A percentile compares a stretch with the other conserved stretches of the same genome.
Evolutionary conservation across 2,888 invertebrate species (phyloP).

Genomic region (Lochmaea capreae): DNA sequence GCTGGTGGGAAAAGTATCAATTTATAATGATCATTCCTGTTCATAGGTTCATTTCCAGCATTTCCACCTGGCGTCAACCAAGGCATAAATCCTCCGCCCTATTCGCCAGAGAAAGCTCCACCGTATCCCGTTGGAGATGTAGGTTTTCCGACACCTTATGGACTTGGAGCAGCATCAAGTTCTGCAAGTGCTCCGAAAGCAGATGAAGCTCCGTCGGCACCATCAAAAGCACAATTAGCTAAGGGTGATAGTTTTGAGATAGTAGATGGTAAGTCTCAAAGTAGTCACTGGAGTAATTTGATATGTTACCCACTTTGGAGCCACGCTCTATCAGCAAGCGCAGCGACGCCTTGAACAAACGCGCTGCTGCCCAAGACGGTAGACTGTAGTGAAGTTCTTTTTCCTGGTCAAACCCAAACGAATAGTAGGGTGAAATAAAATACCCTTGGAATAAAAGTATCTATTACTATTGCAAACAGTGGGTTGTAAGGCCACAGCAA

Average conservation of each 20-base stretch:
- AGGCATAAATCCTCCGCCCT: slow-evolving; percentile 7
- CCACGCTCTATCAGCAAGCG: no score
- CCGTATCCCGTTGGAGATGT: slow-evolving; percentile 28
- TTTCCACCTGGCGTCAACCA: not conserved
- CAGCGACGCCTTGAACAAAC: no score
- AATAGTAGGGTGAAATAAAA: no score
- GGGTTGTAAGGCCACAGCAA: no score
- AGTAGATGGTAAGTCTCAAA: slow-evolving; percentile 15
- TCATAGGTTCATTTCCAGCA: slow-evolving; percentile 22
- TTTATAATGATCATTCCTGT: not conserved
- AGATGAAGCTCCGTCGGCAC: slow-evolving; percentile 35
- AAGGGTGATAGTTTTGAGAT: slow-evolving; percentile 21
- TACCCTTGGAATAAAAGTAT: no score
- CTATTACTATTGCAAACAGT: no score
- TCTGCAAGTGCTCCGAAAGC: slow-evolving; percentile 25
- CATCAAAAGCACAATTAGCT: slow-evolving; percentile 34
- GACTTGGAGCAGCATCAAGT: slow-evolving; percentile 18
- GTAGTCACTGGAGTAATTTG: no score
- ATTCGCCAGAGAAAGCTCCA: slow-evolving; percentile 28
- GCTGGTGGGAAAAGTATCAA: no score
- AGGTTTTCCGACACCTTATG: slow-evolving; percentile 2
- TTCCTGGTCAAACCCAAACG: no score
- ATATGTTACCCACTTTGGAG: no score
- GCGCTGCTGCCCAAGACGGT: no score
- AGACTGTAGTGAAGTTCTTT: no score